These are phyloP conservation scores for Emydocephalus ijimae DNA, from an alignment of 2,113 vertebrate species.

Conservation along the genomic window DNA sequence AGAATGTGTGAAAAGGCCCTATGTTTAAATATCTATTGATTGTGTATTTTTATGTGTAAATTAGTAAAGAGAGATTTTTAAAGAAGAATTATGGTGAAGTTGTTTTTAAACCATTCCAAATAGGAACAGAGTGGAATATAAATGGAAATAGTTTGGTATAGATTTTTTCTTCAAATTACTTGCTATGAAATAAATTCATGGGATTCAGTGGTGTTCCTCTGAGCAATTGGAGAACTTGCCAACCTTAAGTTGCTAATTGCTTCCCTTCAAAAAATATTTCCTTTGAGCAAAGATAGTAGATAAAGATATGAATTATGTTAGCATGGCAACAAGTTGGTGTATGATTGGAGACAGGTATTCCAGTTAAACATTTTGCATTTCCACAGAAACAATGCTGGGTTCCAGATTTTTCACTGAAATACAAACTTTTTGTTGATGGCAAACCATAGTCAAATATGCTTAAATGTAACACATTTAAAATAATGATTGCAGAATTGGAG, in stretches of 20 bases:
- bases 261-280: conserved; percentile 70
- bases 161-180: background rate
- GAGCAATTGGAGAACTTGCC: conserved; percentile 35
- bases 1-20: conserved; percentile 82
- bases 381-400: background rate
- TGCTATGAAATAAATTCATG: background rate
- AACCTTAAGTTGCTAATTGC: conserved; percentile 59
- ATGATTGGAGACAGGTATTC: conserved; percentile 37
- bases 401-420: background rate
- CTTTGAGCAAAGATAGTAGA: conserved; percentile 60
- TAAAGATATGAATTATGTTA: conserved; percentile 62
- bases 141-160: background rate
- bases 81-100: conserved; percentile 62
- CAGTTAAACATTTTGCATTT: background rate
- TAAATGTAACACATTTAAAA: background rate
- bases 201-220: background rate
- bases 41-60: conserved; percentile 78
- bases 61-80: conserved; percentile 78
- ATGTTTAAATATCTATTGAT: conserved; percentile 76
- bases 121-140: conserved; percentile 22
- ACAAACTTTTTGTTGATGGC: background rate
- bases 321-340: conserved; percentile 47
- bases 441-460: background rate
- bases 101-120: conserved; percentile 57
- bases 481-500: conserved; percentile 7